phyloP scores from a whole-genome alignment of 2,888 invertebrate genomes.

The Drosophila bunnanda region DNA sequence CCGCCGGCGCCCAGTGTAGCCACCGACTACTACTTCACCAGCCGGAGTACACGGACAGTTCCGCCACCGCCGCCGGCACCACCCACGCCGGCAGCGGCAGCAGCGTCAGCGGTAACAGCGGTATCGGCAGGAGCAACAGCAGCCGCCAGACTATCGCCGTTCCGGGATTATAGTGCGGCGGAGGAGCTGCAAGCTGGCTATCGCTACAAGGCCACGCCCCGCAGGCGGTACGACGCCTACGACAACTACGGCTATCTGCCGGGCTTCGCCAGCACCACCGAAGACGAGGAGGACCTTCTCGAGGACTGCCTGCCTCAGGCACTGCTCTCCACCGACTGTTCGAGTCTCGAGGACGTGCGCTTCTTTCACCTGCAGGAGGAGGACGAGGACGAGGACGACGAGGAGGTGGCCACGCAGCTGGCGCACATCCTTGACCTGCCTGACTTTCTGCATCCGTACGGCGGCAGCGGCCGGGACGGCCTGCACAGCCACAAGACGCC shows the following conservation, averaged over 20 bases:
- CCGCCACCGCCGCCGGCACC: slow-evolving; percentile 32
- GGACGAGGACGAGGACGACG: slow-evolving; percentile 69
- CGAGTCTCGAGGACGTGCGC: slow-evolving; percentile 71
- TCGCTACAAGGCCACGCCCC: slow-evolving; percentile 71
- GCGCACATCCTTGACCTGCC: slow-evolving; percentile 73
- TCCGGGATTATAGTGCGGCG: slow-evolving; percentile 52
- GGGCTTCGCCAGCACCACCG: slow-evolving; percentile 71
- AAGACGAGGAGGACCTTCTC: slow-evolving; percentile 64
- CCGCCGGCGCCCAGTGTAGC: slow-evolving; percentile 73
- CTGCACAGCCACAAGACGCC: slow-evolving; percentile 78
- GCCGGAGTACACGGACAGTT: slow-evolving; percentile 37
- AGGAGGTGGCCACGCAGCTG: slow-evolving; percentile 66
- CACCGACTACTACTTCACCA: slow-evolving; percentile 69
- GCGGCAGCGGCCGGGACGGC: slow-evolving; percentile 71
- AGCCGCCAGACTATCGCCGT: slow-evolving; percentile 50
- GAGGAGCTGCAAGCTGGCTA: slow-evolving; percentile 76
- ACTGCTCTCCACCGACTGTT: slow-evolving; percentile 69
- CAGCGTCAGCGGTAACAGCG: slow-evolving; percentile 42
- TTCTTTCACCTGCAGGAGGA: slow-evolving; percentile 54
- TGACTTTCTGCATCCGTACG: slow-evolving; percentile 72
- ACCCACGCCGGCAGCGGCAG: slow-evolving; percentile 36
- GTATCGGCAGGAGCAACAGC: slow-evolving; percentile 41
- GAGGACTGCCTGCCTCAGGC: slow-evolving; percentile 71
- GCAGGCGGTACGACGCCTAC: slow-evolving; percentile 73
- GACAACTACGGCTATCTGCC: slow-evolving; percentile 76